A percentile compares a stretch with the other conserved stretches of the same genome.
Evolutionary conservation across 1,140 invertebrate species (phyloP).

Genomic region (Riptortus pedestris): DNA sequence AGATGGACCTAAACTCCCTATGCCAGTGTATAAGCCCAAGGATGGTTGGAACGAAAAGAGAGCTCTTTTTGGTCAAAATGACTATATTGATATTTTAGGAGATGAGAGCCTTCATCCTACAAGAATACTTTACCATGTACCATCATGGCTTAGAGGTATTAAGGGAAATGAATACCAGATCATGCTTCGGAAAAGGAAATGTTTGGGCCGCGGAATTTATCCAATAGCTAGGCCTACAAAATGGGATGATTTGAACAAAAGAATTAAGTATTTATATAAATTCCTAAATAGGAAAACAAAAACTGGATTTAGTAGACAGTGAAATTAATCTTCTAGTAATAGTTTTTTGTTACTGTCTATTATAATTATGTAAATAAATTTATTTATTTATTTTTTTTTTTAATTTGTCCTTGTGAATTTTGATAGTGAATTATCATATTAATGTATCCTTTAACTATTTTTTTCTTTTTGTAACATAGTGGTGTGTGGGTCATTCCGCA

Average conservation of each 20-base stretch:
- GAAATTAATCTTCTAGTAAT: no score
- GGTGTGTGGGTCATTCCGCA: no score
- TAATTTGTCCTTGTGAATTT: no score
- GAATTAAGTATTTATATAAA: constrained; percentile 61
- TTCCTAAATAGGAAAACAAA: constrained; percentile 69
- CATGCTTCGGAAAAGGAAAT: constrained; percentile 61
- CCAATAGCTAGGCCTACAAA: constrained; percentile 57
- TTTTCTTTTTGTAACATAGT: no score
- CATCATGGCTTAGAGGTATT: constrained; percentile 75
- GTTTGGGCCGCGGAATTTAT: constrained; percentile 46
- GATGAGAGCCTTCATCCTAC: constrained; percentile 68
- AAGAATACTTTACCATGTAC: constrained; percentile 70
- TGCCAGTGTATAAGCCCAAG: constrained; percentile 59
- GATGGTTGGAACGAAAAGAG: constrained; percentile 62
- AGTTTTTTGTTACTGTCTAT: no score
- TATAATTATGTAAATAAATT: no score
- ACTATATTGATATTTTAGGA: constrained; percentile 91
- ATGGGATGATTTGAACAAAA: constrained; percentile 60
- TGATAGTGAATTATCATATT: no score
- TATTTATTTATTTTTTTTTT: no score
- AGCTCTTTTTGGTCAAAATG: constrained; percentile 88
- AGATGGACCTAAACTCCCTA: constrained; percentile 41
- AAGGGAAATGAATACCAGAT: constrained; percentile 77
- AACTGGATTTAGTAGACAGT: constrained; percentile 40
- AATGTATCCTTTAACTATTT: no score